phyloP scores from a whole-genome alignment of 1,140 invertebrate species.

The Caerostris darwini region DNA sequence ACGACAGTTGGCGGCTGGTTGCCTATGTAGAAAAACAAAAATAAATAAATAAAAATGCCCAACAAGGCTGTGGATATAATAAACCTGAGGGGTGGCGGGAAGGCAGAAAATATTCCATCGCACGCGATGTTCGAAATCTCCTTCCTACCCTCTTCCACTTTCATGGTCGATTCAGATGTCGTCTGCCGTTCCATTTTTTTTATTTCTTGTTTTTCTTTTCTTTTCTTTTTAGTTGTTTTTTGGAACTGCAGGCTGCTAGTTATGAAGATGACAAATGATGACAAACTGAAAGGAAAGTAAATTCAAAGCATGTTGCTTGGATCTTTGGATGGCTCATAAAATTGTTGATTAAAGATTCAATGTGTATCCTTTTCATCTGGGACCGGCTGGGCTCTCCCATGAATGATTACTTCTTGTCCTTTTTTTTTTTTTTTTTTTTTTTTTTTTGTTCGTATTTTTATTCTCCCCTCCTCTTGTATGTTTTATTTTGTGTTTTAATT shows the following conservation, averaged over 20 bases:
- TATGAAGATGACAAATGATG: conserved; percentile 66
- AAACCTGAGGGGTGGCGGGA: neutral
- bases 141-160: neutral
- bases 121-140: conserved; percentile 42
- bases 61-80: conserved; percentile 27
- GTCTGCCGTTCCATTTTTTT: neutral
- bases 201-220: neutral
- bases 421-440: neutral
- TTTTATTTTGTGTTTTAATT: neutral
- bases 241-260: conserved; percentile 21
- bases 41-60: neutral
- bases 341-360: conserved; percentile 60
- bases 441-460: neutral
- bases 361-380: conserved; percentile 1
- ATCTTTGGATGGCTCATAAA: conserved; percentile 18
- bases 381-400: neutral
- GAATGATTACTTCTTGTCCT: neutral
- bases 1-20: conserved; percentile 36
- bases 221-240: neutral
- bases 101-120: conserved; percentile 39
- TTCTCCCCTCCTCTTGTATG: neutral
- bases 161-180: conserved; percentile 50
- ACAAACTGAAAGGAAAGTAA: conserved; percentile 62
- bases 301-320: conserved; percentile 27
- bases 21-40: neutral